Base-by-base conservation (phyloP, 2,113 vertebrate genomes). In the Tupaia tana region DNA sequence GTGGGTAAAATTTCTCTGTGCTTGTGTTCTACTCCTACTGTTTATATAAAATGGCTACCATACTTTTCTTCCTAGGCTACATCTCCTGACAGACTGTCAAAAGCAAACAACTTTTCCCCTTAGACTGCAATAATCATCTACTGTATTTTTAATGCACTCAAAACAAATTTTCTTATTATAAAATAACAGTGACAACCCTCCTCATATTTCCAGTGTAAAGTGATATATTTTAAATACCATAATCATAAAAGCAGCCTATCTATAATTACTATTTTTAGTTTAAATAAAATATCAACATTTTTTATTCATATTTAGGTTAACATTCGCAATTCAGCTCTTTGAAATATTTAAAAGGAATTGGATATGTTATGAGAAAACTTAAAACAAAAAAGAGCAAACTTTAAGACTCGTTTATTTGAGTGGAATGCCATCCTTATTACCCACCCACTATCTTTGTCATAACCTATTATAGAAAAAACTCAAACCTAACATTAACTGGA, bases 221-320 rank as follows among this genome's bases (percentile, higher is more conserved):
- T 96, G 97, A 97, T 98, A 95, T 97, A 98, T 96, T 98, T 98
- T 97, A 98, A 98, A 98, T 98, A 98, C 90, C 97, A 98, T 96
- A 97, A 98, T 98, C 96, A 97, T 97, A 98, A 98, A 98, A 96
- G 66, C 94, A 96, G 85, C 89, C 93, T 97, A 98, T 96, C 80
- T 85, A 96, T 97, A 98, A 98, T 97, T 97, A 96, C 79, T 96
- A 98, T 98, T 98, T 98, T 98, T 96, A 96, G 83, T 96, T 98
- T 98, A 98, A 98, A 98, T 98, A 98, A 98, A 98, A 98, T 98
- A 98, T 98, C 97, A 98, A 90, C 97, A 98, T 98, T 98, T 98
- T 97, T 97, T 96, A 98, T 98, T 98, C 97, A 98, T 97, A 96
- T 89, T 93, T 98, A 96, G 81, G 95, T 98, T 98, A 98, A 98